These are phyloP conservation scores for Hyles euphorbiae DNA, from an alignment of 1,140 invertebrate species.

Conservation along the genomic window DNA sequence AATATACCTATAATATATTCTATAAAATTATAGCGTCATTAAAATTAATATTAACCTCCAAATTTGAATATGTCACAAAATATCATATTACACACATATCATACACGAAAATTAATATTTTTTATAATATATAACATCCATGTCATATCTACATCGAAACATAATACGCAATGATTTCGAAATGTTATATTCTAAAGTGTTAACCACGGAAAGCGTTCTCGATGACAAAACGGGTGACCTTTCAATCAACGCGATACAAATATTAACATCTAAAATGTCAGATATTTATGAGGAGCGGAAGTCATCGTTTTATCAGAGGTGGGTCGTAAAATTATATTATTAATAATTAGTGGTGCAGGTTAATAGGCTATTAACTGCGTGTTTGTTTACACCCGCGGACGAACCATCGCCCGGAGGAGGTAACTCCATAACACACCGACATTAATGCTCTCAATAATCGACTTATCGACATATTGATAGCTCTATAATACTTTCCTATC, in stretches of 20 bases:
- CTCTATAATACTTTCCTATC: neutral
- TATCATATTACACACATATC: slow-evolving; percentile 29
- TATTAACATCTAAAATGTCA: slow-evolving; percentile 49
- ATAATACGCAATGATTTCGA: slow-evolving; percentile 28
- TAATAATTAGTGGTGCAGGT: slow-evolving; percentile 50
- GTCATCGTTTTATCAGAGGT: slow-evolving; percentile 48
- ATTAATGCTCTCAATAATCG: slow-evolving; percentile 21
- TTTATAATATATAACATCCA: slow-evolving; percentile 16
- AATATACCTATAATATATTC: slow-evolving; percentile 5
- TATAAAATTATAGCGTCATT: slow-evolving; percentile 18
- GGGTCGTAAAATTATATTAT: slow-evolving; percentile 57
- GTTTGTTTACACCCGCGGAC: slow-evolving; percentile 26
- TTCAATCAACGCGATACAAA: slow-evolving; percentile 48
- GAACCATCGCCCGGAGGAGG: slow-evolving; percentile 18
- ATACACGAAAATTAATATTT: slow-evolving; percentile 24
- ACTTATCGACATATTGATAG: slow-evolving; percentile 20
- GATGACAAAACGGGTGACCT: slow-evolving; percentile 39
- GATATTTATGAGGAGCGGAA: slow-evolving; percentile 45
- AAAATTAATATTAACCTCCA: slow-evolving; percentile 13
- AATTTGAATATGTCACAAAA: slow-evolving; percentile 21
- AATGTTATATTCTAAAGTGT: slow-evolving; percentile 25
- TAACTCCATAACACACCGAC: slow-evolving; percentile 23
- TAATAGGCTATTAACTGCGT: slow-evolving; percentile 49
- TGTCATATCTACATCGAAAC: slow-evolving; percentile 24
- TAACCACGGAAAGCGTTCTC: slow-evolving; percentile 23